Evolutionary conservation across 92 coral and sea anemone species (phyloP), one percentile per base, ranked within the genome.

Genomic region (Phenganax marumi): DNA sequence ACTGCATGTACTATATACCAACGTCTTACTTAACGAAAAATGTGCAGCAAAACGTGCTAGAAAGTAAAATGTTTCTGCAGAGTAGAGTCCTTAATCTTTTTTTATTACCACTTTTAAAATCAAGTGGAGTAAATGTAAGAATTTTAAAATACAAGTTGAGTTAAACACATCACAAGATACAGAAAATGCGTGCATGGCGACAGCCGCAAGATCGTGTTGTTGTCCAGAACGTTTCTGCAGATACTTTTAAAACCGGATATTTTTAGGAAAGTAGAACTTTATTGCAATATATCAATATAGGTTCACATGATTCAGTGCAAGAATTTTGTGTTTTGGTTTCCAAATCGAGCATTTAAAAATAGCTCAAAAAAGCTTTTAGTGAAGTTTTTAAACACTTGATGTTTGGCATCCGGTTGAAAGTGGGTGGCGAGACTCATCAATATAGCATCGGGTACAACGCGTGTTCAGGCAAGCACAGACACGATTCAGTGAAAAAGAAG

Each of bases 361-460:
- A 25, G 47, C 13, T 17, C 46, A 18, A 16, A 12, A 22, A 9
- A 25, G 70, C 1, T 18, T 64, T 39, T 22, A 64, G 33, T 39
- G 33, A 22, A 18, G 43, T 25, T 25, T 64, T 64, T 8, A 12
- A 64, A 64, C 70, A 22, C 70, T 64, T 64, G 17, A 64, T 64
- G 16, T 14, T 14, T 22, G 21, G 70, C 70, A 64, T 64, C 70
- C 70, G 70, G 70, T 64, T 8, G 33, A 25, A 22, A 64, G 33
- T 62, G 68, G 68, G 19, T 62, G 68, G 68, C 70, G 69, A 64
- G 74, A 70, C 77, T 54, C 1, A n/a, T 65, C 63, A 49, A 75
- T 19, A 54, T 66, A 11, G 18, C 25, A 56, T 12, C 54, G 24
- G 69, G 43, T 18, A 52, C 7, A 2, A 24, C 3, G 24, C 47